phyloP scores from a whole-genome alignment of 2,888 invertebrate genomes.

The Tanypteryx hageni region DNA sequence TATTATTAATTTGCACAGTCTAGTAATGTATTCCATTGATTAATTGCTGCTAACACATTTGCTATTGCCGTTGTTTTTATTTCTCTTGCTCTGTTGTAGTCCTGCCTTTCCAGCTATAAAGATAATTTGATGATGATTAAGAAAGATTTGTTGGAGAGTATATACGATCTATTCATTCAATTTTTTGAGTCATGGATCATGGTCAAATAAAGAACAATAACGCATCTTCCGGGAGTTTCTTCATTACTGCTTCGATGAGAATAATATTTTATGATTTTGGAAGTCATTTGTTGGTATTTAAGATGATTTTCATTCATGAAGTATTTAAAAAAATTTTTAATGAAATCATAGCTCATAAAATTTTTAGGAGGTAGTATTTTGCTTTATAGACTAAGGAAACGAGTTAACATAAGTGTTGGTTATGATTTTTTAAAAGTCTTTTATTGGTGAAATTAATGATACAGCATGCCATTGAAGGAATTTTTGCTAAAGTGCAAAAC shows the following conservation, averaged over 20 bases:
- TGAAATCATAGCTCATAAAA: neutral
- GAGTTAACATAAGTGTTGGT: no score
- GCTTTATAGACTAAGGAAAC: no score
- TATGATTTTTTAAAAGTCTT: neutral
- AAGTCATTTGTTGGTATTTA: no score
- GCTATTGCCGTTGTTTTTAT: neutral
- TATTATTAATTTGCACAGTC: conserved; percentile 35
- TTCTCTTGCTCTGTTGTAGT: neutral
- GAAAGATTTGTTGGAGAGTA: neutral
- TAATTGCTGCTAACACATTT: conserved; percentile 54
- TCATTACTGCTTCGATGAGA: neutral
- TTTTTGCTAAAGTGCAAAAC: neutral
- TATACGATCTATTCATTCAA: neutral
- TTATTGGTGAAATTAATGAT: neutral
- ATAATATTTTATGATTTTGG: no score
- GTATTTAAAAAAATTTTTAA: neutral
- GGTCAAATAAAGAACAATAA: neutral
- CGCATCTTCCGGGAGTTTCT: conserved; percentile 59
- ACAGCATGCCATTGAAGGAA: neutral
- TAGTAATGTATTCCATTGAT: conserved; percentile 26
- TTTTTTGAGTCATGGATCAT: neutral
- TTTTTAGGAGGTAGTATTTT: no score
- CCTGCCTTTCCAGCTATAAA: conserved; percentile 54
- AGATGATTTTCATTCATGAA: no score
- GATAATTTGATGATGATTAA: neutral